These are phyloP conservation scores for Acridotheres tristis DNA, from an alignment of 2,797 vertebrate genomes.

Conservation along the genomic window DNA sequence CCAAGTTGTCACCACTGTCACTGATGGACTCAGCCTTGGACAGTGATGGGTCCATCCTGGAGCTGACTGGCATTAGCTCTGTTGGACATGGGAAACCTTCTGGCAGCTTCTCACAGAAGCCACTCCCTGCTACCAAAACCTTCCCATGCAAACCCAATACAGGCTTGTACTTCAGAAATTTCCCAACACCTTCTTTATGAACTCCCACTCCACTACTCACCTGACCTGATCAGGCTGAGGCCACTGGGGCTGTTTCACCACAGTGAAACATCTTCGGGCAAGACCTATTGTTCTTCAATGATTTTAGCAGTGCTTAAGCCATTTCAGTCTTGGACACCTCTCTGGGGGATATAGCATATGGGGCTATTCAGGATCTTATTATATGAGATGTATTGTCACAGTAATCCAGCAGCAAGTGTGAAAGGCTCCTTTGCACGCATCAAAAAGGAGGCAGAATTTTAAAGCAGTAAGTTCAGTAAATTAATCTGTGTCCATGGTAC, in stretches of 20 bases:
- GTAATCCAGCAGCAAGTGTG: background rate
- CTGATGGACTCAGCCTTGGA: background rate
- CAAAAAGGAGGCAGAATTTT: background rate
- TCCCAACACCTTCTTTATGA: background rate
- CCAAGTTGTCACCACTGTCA: accelerated
- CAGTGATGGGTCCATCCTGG: accelerated
- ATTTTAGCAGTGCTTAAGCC: background rate
- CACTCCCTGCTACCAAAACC: background rate
- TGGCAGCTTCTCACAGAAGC: background rate
- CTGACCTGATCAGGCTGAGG: background rate
- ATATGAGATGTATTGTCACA: background rate
- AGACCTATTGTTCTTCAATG: background rate
- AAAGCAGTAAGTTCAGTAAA: background rate
- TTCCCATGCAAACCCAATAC: background rate
- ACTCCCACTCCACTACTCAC: accelerated
- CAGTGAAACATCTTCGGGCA: background rate
- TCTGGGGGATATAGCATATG: background rate
- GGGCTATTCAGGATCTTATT: background rate
- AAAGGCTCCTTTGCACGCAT: background rate
- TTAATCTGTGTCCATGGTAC: background rate
- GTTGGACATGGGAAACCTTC: background rate
- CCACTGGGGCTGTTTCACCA: background rate
- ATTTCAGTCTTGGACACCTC: background rate
- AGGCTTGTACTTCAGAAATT: background rate
- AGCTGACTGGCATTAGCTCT: background rate